phyloP scores from a whole-genome alignment of 2,113 vertebrate genomes.

The Balaeniceps rex region DNA sequence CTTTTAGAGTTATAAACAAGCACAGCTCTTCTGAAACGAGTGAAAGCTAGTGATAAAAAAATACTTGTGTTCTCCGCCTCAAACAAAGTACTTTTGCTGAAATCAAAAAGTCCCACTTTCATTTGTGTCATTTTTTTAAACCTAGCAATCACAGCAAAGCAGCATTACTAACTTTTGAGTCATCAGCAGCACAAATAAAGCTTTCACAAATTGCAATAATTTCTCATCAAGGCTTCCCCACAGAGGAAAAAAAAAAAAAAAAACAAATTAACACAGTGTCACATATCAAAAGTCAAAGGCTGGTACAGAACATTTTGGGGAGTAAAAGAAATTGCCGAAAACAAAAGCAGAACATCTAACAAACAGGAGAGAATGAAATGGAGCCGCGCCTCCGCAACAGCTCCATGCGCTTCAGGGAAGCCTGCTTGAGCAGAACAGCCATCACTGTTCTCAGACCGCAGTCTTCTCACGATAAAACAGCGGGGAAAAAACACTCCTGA shows the following conservation, averaged over 20 bases:
- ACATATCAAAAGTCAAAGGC: neutral
- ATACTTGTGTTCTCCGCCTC: neutral
- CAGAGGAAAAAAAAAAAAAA: neutral
- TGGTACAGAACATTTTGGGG: neutral
- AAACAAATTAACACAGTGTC: neutral
- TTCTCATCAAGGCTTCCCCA: conserved; percentile 52
- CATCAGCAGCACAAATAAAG: conserved; percentile 54
- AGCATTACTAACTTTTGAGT: conserved; percentile 54
- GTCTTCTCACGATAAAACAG: rapidly evolving
- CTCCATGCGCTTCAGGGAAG: neutral
- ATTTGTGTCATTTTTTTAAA: conserved; percentile 22
- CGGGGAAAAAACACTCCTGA: too few species aligned
- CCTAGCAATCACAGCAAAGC: conserved; percentile 14
- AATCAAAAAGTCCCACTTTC: conserved; percentile 31
- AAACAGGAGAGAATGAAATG: neutral
- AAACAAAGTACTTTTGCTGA: neutral
- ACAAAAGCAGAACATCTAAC: neutral
- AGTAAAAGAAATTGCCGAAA: neutral
- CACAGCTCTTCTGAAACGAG: neutral
- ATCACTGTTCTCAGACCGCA: neutral
- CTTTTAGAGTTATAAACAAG: neutral
- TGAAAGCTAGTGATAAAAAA: neutral
- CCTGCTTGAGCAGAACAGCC: neutral
- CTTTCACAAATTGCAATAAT: conserved; percentile 39
- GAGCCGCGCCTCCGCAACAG: neutral